Base-by-base conservation (phyloP, 53 echinoderm and acorn worm genomes). In the Holothuria leucospilota region DNA sequence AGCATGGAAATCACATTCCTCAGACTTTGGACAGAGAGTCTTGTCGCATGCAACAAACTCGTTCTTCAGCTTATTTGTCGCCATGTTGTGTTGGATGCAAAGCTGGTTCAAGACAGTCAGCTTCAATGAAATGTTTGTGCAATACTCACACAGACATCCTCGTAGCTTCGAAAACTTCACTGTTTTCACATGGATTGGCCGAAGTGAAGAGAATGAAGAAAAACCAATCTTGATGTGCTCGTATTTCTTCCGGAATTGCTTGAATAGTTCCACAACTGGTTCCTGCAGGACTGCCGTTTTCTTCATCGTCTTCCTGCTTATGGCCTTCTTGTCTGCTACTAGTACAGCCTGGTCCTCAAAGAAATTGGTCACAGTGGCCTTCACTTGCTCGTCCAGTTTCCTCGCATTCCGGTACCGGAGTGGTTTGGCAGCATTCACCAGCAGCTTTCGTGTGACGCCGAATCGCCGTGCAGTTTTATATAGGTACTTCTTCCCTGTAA, bases 121-220 rank as follows among this genome's bases (percentile, higher is more conserved):
- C 41, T 63, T 63, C 34, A 59, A 20, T 27, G 64, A 9, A 1
- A 63, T 39, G 39, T 82, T 82, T 29, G 63, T 30, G 61, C 82
- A 82, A 27, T 82, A 82, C 38, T 82, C 82, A 18, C 82, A 82
- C 63, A 82, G 61, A 34, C 82, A 82, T 6, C 82, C 82, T 20
- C 64, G 8, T n/a, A 82, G 29, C 40, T 29, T 82, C 25, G 15
- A 39, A 20, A 49, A 49, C 39, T 49, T 27, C 14, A 88, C 65
- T 39, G 78, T 75, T 59, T 68, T 64, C 21, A 91, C 59, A 77
- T 85, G 62, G 23, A 28, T 67, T 30, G 92, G 92, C 68, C 88
- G 62, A 13, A 88, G 84, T 39, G 84, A 82, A 41, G 28, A 82
- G 78, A 91, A 91, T 51, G 87, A 69, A 51, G 91, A 73, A 30